These are phyloP conservation scores for Poeciliopsis presidionis DNA, from an alignment of 2,797 vertebrate genomes.

Conservation along the genomic window DNA sequence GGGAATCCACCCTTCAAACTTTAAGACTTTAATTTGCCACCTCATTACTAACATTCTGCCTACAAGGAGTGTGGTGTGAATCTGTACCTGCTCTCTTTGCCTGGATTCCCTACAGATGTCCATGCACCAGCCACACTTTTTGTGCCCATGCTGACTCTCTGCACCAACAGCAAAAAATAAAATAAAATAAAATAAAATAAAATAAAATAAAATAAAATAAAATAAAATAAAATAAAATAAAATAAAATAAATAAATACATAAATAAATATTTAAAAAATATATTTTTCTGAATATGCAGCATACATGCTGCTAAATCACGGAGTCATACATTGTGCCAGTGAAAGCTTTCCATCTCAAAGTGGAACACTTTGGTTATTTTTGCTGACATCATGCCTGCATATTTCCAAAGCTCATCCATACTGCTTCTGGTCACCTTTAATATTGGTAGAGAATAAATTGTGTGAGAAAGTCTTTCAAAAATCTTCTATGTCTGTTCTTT, in stretches of 20 bases:
- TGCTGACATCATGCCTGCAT: neutral
- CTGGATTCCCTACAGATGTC: too few species aligned
- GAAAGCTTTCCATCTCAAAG: neutral
- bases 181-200: too few species aligned
- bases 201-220: too few species aligned
- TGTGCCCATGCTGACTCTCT: too few species aligned
- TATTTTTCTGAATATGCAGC: neutral
- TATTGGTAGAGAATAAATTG: neutral
- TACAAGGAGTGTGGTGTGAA: slow-evolving; percentile 67
- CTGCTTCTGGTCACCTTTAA: neutral
- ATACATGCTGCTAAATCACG: neutral
- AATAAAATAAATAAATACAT: too few species aligned
- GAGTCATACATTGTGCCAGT: neutral
- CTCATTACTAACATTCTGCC: slow-evolving; percentile 80
- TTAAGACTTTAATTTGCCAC: slow-evolving; percentile 84
- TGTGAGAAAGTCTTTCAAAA: neutral
- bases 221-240: too few species aligned
- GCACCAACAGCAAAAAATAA: too few species aligned
- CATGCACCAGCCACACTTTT: too few species aligned
- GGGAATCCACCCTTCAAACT: slow-evolving; percentile 78
- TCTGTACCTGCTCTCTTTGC: neutral
- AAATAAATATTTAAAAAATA: too few species aligned
- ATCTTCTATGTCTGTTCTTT: neutral
- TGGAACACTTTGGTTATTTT: too few species aligned
- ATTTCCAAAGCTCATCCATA: neutral